phyloP scores from a whole-genome alignment of 1,140 invertebrate species.

The Wasmannia auropunctata region DNA sequence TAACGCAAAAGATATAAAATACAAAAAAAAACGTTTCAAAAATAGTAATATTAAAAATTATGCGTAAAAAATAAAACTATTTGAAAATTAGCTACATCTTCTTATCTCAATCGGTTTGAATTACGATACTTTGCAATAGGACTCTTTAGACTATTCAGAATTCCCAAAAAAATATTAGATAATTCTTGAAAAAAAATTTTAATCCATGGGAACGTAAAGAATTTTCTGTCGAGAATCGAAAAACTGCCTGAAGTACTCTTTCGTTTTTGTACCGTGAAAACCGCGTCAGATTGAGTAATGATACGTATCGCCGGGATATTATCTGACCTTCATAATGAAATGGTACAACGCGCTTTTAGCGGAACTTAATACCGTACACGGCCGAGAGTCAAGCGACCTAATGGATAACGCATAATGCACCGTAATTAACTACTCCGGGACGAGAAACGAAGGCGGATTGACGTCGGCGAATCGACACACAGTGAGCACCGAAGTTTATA shows the following conservation, averaged over 20 bases:
- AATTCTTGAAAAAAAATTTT: neutral
- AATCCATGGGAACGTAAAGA: neutral
- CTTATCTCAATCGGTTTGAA: neutral
- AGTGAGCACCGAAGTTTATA: constrained; percentile 40
- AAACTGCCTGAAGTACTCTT: neutral
- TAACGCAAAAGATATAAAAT: neutral
- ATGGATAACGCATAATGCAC: constrained; percentile 37
- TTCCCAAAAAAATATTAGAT: neutral
- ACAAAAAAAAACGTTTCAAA: neutral
- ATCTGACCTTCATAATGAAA: constrained; percentile 28
- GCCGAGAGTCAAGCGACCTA: constrained; percentile 9
- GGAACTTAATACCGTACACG: constrained; percentile 30
- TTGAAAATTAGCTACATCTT: neutral
- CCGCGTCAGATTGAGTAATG: constrained; percentile 4
- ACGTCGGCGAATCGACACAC: constrained; percentile 32
- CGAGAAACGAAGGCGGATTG: constrained; percentile 31
- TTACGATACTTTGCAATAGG: neutral
- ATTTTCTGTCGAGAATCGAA: neutral
- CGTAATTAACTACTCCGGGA: constrained; percentile 41
- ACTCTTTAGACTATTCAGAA: neutral
- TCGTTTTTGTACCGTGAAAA: neutral
- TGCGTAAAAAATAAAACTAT: neutral
- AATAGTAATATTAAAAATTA: neutral
- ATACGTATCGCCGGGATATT: neutral
- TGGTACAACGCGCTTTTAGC: constrained; percentile 28